A percentile compares a stretch with the other conserved stretches of the same genome.
Conservation (phyloP, 2,113 vertebrate genomes). For the Conger conger region DNA sequence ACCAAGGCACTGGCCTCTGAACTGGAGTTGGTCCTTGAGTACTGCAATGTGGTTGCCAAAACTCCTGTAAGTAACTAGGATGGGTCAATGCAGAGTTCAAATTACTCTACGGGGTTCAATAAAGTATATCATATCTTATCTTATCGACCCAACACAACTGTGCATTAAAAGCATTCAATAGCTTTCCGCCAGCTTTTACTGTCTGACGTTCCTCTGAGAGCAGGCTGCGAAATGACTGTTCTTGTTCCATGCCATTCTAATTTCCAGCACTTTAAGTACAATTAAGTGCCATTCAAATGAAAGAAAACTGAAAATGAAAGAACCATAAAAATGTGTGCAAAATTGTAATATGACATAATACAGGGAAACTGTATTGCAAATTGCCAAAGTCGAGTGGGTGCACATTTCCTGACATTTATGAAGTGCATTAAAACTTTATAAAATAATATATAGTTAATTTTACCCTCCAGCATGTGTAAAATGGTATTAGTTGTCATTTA, state of each 20-base stretch:
- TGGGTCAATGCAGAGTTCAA: too few species aligned
- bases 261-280: not conserved
- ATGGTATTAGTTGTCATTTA: not conserved
- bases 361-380: not conserved
- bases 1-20: too few species aligned
- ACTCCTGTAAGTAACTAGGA: too few species aligned
- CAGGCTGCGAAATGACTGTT: not conserved
- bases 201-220: not conserved
- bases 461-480: not conserved
- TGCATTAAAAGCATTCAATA: not conserved
- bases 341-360: not conserved
- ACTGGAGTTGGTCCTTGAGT: too few species aligned
- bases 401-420: not conserved
- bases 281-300: constrained; percentile 3
- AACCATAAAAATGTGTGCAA: not conserved
- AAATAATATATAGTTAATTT: not conserved
- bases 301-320: not conserved
- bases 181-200: not conserved
- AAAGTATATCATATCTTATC: too few species aligned
- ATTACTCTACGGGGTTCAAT: too few species aligned
- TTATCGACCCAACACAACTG: not conserved
- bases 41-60: too few species aligned
- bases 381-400: not conserved
- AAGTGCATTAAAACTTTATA: not conserved
- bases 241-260: not conserved